Base-by-base conservation (phyloP, 30 jellyfish, hydroid and myxozoan genomes). In the Pseudorhiza aurosa region DNA sequence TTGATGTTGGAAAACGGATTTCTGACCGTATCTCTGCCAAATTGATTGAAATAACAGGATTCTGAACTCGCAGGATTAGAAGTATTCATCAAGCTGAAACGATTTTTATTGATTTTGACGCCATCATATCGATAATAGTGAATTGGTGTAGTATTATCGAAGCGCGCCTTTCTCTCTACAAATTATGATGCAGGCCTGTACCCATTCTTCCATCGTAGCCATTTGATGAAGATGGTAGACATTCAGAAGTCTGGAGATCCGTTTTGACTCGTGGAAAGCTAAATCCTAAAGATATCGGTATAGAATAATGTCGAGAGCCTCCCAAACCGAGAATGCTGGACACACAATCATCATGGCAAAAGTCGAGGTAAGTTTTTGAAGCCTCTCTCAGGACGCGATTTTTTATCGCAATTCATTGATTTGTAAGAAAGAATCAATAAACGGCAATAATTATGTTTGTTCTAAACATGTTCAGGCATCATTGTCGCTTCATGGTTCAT, bases 321-420 rank as follows among this genome's bases (percentile, higher is more conserved):
- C 4, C 50, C 53, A 42, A 31, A 64, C 17, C 35, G 77, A 29
- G 59, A 64, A 59, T 59, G 77, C 35, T 24, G 77, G 32, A 64
- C 53, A 28, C 17, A 59, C 36, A 30, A 31, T 33, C 21, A 24
- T 3, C 36, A n/a, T 22, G 28, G 77, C n/a, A 31, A 35, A 32
- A 35, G 59, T 64, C 58, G 77, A 64, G 77, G 77, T 64, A 33
- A 30, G 77, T 64, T 33, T n/a, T n/a, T n/a, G n/a, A n/a, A n/a
- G n/a, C n/a, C n/a, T n/a, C n/a, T n/a, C n/a, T n/a, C n/a, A n/a
- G n/a, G n/a, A n/a, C n/a, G n/a, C n/a, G n/a, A n/a, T n/a, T n/a
- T n/a, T n/a, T n/a, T n/a, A n/a, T n/a, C n/a, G n/a, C n/a, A n/a
- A n/a, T n/a, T n/a, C n/a, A n/a, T n/a, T n/a, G n/a, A n/a, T n/a